A percentile compares a stretch with the other conserved stretches of the same genome.
phyloP scores from a whole-genome alignment of 2,888 invertebrate species.

The Allolobophora icterica region DNA sequence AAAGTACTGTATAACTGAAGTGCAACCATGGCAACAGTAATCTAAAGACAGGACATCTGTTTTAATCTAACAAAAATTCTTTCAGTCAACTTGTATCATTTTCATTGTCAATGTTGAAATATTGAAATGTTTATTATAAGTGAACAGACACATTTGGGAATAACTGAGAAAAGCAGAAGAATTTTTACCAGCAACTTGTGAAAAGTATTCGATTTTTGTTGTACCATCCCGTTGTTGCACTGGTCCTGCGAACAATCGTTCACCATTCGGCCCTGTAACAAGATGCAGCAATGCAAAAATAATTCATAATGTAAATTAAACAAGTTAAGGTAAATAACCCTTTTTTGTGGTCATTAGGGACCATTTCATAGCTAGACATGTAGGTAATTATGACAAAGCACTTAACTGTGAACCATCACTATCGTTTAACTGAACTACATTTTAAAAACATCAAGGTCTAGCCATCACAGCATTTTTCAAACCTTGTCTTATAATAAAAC shows the following conservation, averaged over 20 bases:
- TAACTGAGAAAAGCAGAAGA: background rate
- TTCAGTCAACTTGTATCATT: background rate
- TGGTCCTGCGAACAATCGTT: background rate
- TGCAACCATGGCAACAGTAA: too few relatives aligned
- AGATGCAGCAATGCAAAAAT: background rate
- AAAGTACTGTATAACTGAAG: too few relatives aligned
- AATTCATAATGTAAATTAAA: background rate
- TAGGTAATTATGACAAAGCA: background rate
- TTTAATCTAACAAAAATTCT: background rate
- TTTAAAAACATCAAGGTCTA: background rate
- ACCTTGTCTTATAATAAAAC: background rate
- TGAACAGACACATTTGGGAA: background rate
- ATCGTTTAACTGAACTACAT: background rate
- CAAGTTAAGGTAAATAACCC: background rate
- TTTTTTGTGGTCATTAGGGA: background rate
- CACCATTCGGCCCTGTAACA: constrained; percentile 28
- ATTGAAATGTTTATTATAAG: background rate
- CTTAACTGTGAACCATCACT: background rate
- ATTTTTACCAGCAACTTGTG: constrained; percentile 27
- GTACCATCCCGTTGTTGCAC: constrained; percentile 26
- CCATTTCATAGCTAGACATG: background rate
- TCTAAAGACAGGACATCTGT: background rate
- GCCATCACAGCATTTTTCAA: background rate
- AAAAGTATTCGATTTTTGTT: constrained; percentile 22
- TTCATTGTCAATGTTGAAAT: background rate